Evolutionary conservation across 2,888 invertebrate genomes (phyloP).

Genomic region (Mycalesis mineus): DNA sequence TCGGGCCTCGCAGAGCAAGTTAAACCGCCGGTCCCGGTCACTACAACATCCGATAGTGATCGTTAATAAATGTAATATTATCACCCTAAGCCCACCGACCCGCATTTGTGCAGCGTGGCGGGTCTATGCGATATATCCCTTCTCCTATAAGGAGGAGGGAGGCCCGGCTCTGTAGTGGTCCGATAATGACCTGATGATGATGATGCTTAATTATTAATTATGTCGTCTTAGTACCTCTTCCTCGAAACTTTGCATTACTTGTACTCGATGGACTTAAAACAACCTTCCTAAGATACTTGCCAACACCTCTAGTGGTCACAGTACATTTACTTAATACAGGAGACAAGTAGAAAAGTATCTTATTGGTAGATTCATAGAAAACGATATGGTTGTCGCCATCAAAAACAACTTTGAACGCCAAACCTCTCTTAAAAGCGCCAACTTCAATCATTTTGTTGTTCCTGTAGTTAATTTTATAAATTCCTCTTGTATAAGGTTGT

Average conservation of each 20-base stretch:
- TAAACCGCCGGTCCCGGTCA: too few species aligned
- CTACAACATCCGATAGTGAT: too few species aligned
- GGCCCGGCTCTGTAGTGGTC: too few species aligned
- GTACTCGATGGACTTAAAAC: neutral
- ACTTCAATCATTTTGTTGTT: slow-evolving; percentile 40
- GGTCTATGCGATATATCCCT: too few species aligned
- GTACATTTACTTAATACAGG: slow-evolving; percentile 50
- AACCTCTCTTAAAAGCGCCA: slow-evolving; percentile 49
- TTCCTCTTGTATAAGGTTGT: slow-evolving; percentile 45
- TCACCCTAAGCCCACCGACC: too few species aligned
- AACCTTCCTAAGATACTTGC: slow-evolving; percentile 28
- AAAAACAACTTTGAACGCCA: slow-evolving; percentile 47
- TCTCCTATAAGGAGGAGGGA: too few species aligned
- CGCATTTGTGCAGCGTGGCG: too few species aligned
- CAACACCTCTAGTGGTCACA: slow-evolving; percentile 39
- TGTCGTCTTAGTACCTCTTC: neutral
- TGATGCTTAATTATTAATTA: too few species aligned
- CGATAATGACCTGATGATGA: too few species aligned
- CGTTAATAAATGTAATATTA: too few species aligned
- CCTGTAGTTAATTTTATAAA: slow-evolving; percentile 51
- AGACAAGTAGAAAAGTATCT: slow-evolving; percentile 48
- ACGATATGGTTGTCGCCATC: slow-evolving; percentile 56
- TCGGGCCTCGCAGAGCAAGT: too few species aligned
- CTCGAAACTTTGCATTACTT: neutral
- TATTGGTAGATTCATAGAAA: slow-evolving; percentile 47